Evolutionary conservation across 1,140 invertebrate species (phyloP).

Genomic region (Gryon sp.): DNA sequence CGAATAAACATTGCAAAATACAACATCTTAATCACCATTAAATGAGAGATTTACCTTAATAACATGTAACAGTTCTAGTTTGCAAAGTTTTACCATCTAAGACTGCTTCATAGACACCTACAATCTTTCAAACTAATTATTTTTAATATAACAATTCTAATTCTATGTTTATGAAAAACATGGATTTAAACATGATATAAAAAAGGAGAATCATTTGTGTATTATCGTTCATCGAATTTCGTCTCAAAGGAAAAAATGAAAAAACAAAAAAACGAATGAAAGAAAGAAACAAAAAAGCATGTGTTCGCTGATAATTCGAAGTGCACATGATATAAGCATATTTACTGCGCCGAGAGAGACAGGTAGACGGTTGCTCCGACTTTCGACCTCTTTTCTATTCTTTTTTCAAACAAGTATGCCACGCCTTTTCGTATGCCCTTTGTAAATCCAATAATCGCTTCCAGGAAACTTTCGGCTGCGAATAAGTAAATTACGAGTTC

Average conservation of each 20-base stretch:
- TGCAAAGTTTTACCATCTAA: no score
- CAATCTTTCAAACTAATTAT: no score
- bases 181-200: no score
- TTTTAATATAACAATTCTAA: no score
- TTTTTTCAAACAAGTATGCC: constrained; percentile 56
- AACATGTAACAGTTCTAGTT: no score
- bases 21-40: no score
- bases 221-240: constrained; percentile 1
- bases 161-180: no score
- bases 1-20: no score
- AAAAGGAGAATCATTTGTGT: not conserved
- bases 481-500: constrained; percentile 66
- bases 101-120: no score
- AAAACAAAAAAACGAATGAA: no score
- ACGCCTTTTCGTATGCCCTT: constrained; percentile 59
- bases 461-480: constrained; percentile 64
- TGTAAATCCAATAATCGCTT: constrained; percentile 65
- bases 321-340: constrained; percentile 21
- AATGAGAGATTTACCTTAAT: no score
- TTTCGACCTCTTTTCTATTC: constrained; percentile 61
- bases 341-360: constrained; percentile 25
- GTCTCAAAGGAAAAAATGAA: no score
- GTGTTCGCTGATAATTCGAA: constrained; percentile 32
- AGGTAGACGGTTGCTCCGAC: constrained; percentile 24
- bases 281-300: constrained; percentile 3